A percentile compares a stretch with the other conserved stretches of the same genome.
These are phyloP conservation scores for Gavia stellata DNA, from an alignment of 2,113 vertebrate species.

Conservation along the genomic window DNA sequence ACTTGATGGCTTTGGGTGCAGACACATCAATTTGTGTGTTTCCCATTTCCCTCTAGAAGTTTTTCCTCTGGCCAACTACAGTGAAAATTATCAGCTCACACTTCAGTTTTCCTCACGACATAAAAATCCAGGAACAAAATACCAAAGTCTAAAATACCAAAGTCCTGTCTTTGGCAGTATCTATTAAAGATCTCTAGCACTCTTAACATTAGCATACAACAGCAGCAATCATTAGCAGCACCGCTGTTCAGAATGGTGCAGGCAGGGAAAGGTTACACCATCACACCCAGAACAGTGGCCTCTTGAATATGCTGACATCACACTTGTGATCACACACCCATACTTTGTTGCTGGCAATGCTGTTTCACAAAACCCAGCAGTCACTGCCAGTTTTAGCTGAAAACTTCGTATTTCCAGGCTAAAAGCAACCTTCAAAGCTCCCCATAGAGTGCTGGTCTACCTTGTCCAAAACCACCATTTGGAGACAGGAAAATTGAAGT, in stretches of 20 bases:
- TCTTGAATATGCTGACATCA: not conserved
- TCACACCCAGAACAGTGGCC: not conserved
- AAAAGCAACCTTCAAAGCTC: not conserved
- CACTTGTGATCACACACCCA: rapidly evolving
- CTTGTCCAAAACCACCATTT: not conserved
- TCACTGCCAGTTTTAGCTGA: not conserved
- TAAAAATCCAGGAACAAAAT: not conserved
- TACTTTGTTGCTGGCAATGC: not conserved
- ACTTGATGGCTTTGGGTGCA: not conserved
- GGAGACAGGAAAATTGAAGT: not conserved
- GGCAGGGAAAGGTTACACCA: not conserved
- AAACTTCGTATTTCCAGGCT: not conserved
- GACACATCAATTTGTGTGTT: not conserved
- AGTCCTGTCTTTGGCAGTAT: not conserved
- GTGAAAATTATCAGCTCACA: not conserved
- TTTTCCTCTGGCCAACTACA: not conserved
- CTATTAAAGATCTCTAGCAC: not conserved
- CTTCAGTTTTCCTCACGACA: not conserved
- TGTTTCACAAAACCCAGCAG: not conserved
- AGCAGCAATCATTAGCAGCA: not conserved
- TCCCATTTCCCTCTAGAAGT: not conserved
- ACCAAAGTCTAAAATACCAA: not conserved
- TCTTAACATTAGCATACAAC: not conserved
- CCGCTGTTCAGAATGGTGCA: not conserved
- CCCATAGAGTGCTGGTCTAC: not conserved